Evolutionary conservation across 2,888 invertebrate species (phyloP).

Genomic region (Watsonalla cultraria): DNA sequence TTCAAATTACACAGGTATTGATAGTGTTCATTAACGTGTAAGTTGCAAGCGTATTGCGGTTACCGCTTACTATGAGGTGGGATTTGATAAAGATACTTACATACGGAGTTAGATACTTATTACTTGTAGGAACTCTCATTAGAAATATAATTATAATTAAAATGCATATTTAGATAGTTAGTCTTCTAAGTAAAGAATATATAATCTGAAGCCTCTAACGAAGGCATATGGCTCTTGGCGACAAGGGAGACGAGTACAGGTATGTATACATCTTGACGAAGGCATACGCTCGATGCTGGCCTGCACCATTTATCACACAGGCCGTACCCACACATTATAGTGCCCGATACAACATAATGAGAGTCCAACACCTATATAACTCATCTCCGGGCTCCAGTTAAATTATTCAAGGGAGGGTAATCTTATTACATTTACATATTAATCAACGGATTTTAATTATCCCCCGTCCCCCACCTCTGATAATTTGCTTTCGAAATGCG

Average conservation of each 20-base stretch:
- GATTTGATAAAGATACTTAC: too few species aligned
- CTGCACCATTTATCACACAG: conserved; percentile 53
- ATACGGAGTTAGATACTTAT: too few species aligned
- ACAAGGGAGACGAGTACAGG: not conserved
- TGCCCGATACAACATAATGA: conserved; percentile 66
- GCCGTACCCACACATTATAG: conserved; percentile 45
- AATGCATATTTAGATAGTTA: too few species aligned
- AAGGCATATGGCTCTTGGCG: too few species aligned
- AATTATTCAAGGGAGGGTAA: conserved; percentile 95
- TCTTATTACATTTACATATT: conserved; percentile 99
- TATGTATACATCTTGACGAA: not conserved
- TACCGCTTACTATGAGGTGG: too few species aligned
- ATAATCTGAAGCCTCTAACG: too few species aligned
- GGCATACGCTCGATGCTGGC: conserved; percentile 7
- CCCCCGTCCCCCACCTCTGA: conserved; percentile 81
- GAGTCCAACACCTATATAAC: conserved; percentile 70
- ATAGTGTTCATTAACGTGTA: too few species aligned
- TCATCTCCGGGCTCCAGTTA: conserved; percentile 70
- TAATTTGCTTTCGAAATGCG: conserved; percentile 76
- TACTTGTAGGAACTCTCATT: too few species aligned
- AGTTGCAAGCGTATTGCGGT: too few species aligned
- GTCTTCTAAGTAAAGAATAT: too few species aligned
- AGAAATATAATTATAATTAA: too few species aligned
- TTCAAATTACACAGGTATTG: not conserved
- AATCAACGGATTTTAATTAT: conserved; percentile 99